Evolutionary conservation across 2,888 invertebrate species (phyloP), one percentile per base, ranked within the genome.

Genomic region (Hypomecis punctinalis): DNA sequence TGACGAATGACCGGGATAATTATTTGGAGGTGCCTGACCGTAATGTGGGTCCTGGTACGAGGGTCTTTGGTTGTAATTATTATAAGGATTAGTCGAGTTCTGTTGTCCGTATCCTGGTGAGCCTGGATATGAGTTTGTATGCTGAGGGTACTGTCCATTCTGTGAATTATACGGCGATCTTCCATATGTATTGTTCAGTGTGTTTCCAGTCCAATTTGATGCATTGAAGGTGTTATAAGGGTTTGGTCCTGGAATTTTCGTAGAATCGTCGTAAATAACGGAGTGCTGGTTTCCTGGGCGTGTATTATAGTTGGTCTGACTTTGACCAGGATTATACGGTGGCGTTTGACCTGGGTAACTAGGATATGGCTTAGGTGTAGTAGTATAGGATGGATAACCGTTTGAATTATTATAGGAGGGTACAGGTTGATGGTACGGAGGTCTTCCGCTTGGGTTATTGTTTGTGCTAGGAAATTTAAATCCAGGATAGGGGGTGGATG

Each of bases 321-420:
- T 47, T 43, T 65, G 57, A 0, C 53, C 33, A 6, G 66, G 55
- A 64, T 71, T 72, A 36, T 72, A 69, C 11, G 70, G 64, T 5
- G 76, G 68, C 39, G 61, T 64, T 42, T 74, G 69, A 56, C 66
- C 71, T 23, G 69, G 66, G 45, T 63, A 67, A 45, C 39, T 11
- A 23, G 54, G 37, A 23, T 69, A 63, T 36, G 63, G 42, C 5
- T 37, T 60, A 8, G 61, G 35, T 48, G 62, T 56, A 37, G 46
- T 57, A 39, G 53, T 60, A 36, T 57, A 11, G 9, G 58, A 23
- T 36, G 66, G 63, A 61, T 61, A 63, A 6, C 64, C 70, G 46
- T 67, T 52, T 36, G 67, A 43, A 42, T 62, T 71, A 36, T 65
- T 65, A 49, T 69, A 48, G 37, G 46, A 55, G 23, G 60, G 61